Evolutionary conservation across 2,888 invertebrate species (phyloP).

Genomic region (Temnothorax ravouxi): DNA sequence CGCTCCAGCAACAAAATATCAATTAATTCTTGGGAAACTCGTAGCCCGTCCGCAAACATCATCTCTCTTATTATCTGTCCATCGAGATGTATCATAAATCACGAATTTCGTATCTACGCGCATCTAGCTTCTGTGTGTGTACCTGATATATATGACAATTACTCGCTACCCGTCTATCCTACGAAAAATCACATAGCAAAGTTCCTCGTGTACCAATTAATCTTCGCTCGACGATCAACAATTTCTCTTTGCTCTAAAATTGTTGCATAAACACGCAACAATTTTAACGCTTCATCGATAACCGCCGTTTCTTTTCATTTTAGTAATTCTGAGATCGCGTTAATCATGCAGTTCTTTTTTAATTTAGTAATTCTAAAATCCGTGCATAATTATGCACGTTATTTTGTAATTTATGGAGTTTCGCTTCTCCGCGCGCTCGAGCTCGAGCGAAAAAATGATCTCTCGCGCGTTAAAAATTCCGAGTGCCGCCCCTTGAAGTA

Average conservation of each 20-base stretch:
- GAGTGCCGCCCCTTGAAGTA: not conserved
- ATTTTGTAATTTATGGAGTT: not conserved
- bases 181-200: not conserved
- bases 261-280: not conserved
- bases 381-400: not conserved
- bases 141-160: constrained; percentile 14
- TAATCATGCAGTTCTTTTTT: not conserved
- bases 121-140: not conserved
- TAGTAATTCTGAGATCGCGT: not conserved
- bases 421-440: not conserved
- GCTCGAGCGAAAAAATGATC: constrained; percentile 2
- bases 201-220: constrained; percentile 4
- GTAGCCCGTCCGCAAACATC: constrained; percentile 39
- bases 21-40: constrained; percentile 54
- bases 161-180: not conserved
- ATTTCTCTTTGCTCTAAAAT: not conserved
- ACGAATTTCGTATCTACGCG: not conserved
- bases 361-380: not conserved
- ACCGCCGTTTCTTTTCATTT: not conserved
- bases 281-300: not conserved
- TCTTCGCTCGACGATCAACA: constrained; percentile 25
- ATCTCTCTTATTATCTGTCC: constrained; percentile 28
- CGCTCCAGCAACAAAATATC: constrained; percentile 58
- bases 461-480: not conserved
- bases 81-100: constrained; percentile 31